A percentile compares a stretch with the other conserved stretches of the same genome.
These are phyloP conservation scores for Mormyrus proboscirostris DNA, from an alignment of 2,797 vertebrate species.

Conservation along the genomic window DNA sequence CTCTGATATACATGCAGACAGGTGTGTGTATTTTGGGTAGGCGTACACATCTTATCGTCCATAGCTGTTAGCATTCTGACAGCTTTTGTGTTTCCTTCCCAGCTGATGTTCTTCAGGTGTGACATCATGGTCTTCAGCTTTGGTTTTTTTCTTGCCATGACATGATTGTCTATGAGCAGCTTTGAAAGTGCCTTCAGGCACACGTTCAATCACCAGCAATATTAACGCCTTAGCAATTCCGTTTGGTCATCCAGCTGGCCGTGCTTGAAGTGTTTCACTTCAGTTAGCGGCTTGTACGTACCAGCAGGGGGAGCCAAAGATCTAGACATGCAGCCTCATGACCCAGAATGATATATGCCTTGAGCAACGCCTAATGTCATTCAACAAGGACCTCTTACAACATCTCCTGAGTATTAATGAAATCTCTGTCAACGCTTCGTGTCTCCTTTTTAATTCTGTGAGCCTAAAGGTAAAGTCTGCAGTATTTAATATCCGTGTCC, in stretches of 20 bases:
- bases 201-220: background rate
- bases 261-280: background rate
- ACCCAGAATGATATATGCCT: background rate
- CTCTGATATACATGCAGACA: background rate
- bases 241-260: background rate
- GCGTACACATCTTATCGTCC: background rate
- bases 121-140: background rate
- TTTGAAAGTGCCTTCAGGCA: background rate
- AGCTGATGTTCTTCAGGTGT: background rate
- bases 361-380: background rate
- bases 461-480: background rate
- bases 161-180: background rate
- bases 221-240: background rate
- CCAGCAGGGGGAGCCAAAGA: conserved; percentile 25
- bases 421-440: background rate
- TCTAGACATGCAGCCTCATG: background rate
- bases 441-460: background rate
- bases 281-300: background rate
- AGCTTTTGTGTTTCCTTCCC: background rate
- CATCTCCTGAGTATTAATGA: background rate
- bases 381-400: background rate
- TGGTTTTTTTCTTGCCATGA: background rate
- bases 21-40: background rate
- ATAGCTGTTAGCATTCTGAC: background rate
- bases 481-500: background rate